These are phyloP conservation scores for Acanthochromis polyacanthus DNA, from an alignment of 2,113 vertebrate genomes.

Conservation along the genomic window DNA sequence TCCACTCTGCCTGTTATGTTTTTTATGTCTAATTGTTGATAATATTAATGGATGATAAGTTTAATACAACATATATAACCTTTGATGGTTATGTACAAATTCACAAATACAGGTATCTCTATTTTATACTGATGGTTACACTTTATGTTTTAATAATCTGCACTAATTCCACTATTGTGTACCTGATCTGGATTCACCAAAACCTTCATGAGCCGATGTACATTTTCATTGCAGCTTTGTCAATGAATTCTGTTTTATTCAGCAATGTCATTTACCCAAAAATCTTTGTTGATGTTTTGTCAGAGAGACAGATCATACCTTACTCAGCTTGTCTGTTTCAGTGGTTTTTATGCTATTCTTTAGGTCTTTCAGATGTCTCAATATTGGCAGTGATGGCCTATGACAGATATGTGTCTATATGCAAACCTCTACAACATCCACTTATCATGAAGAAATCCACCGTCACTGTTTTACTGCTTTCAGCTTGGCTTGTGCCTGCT, in stretches of 20 bases:
- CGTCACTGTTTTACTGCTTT: neutral
- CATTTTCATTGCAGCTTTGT: constrained; percentile 54
- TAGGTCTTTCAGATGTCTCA: neutral
- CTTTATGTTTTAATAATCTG: constrained; percentile 38
- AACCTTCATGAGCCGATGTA: constrained; percentile 62
- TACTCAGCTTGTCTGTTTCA: constrained; percentile 54
- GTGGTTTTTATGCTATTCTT: neutral
- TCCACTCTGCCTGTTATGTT: too few relatives aligned
- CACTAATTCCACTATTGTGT: constrained; percentile 18
- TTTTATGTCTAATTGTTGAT: too few relatives aligned
- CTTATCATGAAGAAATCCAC: constrained; percentile 29
- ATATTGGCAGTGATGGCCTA: constrained; percentile 32
- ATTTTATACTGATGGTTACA: constrained; percentile 28
- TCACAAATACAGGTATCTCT: constrained; percentile 16
- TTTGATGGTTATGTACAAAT: constrained; percentile 8
- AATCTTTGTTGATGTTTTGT: constrained; percentile 30
- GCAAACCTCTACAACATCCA: constrained; percentile 57
- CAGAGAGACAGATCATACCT: constrained; percentile 20
- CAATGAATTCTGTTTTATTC: constrained; percentile 32
- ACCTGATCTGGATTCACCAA: constrained; percentile 1
- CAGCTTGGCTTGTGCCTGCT: constrained; percentile 31
- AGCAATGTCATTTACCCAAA: constrained; percentile 50
- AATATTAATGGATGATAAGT: neutral
- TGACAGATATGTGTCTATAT: constrained; percentile 51
- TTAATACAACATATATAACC: constrained; percentile 28